These are phyloP conservation scores for Morone chrysops DNA, from an alignment of 2,113 vertebrate genomes.

Conservation along the genomic window DNA sequence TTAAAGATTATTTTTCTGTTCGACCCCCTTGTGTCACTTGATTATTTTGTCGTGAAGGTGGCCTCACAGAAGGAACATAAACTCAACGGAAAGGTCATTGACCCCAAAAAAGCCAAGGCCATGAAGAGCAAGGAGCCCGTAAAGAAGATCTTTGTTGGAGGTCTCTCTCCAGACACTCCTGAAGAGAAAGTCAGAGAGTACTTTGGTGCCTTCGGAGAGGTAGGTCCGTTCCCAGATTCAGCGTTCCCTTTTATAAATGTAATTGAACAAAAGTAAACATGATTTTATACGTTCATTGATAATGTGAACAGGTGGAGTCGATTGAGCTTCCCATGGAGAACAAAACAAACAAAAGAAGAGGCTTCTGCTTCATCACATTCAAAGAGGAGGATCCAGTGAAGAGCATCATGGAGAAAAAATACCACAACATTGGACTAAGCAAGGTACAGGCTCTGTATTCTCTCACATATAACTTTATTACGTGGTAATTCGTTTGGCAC, in stretches of 20 bases:
- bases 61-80: slow-evolving; percentile 98
- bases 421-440: slow-evolving; percentile 98
- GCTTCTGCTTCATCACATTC: slow-evolving; percentile 99
- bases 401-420: slow-evolving; percentile 99
- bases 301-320: slow-evolving; percentile 89
- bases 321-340: slow-evolving; percentile 99
- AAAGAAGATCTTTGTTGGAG: slow-evolving; percentile 99
- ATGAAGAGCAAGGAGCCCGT: slow-evolving; percentile 99
- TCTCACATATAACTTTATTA: too few relatives aligned
- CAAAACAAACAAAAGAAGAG: slow-evolving; percentile 98
- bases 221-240: slow-evolving; percentile 60
- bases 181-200: slow-evolving; percentile 99
- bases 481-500: not conserved
- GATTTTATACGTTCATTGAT: not conserved
- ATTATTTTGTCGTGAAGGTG: slow-evolving; percentile 83
- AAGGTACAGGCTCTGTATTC: slow-evolving; percentile 85
- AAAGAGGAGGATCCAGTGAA: slow-evolving; percentile 98
- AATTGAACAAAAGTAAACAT: too few relatives aligned
- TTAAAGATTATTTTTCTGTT: not conserved
- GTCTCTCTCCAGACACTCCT: slow-evolving; percentile 97
- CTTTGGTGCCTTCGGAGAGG: slow-evolving; percentile 96
- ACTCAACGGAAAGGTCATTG: slow-evolving; percentile 98
- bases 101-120: slow-evolving; percentile 98
- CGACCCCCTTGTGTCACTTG: not conserved
- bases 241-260: too few relatives aligned